These are phyloP conservation scores for Oxyruncus cristatus DNA, from an alignment of 2,113 vertebrate genomes.

Conservation along the genomic window DNA sequence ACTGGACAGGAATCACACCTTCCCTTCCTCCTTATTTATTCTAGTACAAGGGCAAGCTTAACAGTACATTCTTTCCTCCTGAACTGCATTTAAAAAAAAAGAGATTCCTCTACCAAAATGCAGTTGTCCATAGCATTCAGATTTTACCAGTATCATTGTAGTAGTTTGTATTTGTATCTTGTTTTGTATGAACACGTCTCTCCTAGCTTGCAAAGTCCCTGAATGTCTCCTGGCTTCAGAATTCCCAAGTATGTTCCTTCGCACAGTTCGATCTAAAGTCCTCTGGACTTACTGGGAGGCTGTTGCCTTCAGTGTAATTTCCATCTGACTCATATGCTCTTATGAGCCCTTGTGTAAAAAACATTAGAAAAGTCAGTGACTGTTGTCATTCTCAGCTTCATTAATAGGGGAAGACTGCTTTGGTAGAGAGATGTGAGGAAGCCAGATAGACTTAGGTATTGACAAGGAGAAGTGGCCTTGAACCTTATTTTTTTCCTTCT, in stretches of 20 bases:
- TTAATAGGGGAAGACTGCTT: not conserved
- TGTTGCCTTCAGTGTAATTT: not conserved
- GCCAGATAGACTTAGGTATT: not conserved
- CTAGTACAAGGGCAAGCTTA: not conserved
- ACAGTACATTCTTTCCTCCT: not conserved
- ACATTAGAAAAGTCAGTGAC: not conserved
- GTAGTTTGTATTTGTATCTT: not conserved
- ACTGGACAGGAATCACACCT: not conserved
- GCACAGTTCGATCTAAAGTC: fast-evolving
- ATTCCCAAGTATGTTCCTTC: not conserved
- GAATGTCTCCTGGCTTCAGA: not conserved
- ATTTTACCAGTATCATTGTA: not conserved
- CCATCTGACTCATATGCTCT: not conserved
- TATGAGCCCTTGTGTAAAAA: not conserved
- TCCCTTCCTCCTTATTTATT: not conserved
- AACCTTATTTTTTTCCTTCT: not conserved
- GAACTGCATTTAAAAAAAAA: not conserved
- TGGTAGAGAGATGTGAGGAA: not conserved
- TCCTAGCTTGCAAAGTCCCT: not conserved
- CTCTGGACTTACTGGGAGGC: not conserved
- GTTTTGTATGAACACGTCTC: not conserved
- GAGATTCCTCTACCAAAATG: not conserved
- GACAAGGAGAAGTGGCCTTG: not conserved
- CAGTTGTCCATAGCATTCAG: not conserved
- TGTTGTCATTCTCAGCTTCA: not conserved